Conservation (phyloP, 2,113 vertebrate genomes). For the Petrocephalus zakoni region DNA sequence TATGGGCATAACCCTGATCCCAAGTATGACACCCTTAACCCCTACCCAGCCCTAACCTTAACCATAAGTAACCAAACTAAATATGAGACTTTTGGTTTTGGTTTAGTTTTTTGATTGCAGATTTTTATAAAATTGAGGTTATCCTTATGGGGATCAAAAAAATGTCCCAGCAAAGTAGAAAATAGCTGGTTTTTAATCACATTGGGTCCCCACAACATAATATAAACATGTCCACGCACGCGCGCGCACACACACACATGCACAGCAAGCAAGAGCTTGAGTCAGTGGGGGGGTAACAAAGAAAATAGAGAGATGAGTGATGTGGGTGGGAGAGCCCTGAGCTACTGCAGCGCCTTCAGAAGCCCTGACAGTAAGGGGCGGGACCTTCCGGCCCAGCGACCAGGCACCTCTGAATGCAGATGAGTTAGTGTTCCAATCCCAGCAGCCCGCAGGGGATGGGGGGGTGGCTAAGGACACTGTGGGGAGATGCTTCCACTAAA, state of each 20-base stretch:
- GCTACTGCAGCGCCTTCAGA: background rate
- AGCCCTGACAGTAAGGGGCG: background rate
- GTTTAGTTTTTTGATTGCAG: too few species aligned
- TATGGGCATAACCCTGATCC: too few species aligned
- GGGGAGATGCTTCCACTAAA: background rate
- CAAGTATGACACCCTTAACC: too few species aligned
- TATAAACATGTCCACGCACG: too few species aligned
- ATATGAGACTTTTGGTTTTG: too few species aligned
- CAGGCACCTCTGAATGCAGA: background rate
- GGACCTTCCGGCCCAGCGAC: background rate
- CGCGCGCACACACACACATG: background rate
- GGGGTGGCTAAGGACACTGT: background rate
- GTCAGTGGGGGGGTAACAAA: background rate
- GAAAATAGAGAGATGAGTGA: background rate
- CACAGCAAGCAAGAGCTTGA: background rate
- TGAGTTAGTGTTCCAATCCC: background rate
- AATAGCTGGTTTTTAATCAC: too few species aligned
- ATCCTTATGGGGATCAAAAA: too few species aligned
- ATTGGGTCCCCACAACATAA: too few species aligned
- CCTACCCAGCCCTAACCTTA: too few species aligned
- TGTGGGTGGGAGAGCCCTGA: background rate
- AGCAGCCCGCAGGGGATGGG: background rate
- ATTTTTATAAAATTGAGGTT: too few species aligned
- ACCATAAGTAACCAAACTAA: too few species aligned
- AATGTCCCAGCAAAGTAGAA: too few species aligned